Evolutionary conservation across 2,113 vertebrate species (phyloP).

Genomic region (Hyaena hyaena): DNA sequence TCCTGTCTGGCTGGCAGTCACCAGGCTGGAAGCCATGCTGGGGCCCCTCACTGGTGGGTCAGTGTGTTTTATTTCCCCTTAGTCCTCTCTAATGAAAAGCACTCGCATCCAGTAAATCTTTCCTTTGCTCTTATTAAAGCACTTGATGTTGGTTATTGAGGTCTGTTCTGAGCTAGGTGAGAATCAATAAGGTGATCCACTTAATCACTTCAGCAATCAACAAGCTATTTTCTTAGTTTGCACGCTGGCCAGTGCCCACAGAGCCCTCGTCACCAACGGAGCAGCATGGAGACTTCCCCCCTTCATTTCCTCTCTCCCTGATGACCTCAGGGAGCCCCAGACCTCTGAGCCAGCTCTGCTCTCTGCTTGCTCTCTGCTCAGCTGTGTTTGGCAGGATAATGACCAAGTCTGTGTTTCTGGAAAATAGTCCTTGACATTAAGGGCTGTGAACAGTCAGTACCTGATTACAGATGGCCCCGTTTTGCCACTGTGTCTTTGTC

Average conservation of each 20-base stretch:
- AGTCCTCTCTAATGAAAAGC: conserved; percentile 90
- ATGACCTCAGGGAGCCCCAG: neutral
- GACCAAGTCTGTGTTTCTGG: neutral
- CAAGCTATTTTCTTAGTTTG: conserved; percentile 85
- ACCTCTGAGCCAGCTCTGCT: neutral
- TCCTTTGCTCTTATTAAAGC: conserved; percentile 86
- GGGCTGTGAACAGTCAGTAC: neutral
- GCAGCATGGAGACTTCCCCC: neutral
- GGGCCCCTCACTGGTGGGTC: conserved; percentile 88
- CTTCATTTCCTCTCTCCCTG: neutral
- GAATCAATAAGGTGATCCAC: conserved; percentile 88
- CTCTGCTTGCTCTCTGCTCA: neutral
- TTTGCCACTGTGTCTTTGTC: neutral
- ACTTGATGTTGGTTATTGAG: conserved; percentile 87
- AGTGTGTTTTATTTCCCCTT: conserved; percentile 91
- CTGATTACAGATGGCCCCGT: neutral
- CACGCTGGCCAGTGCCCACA: conserved; percentile 71
- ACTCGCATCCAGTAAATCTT: conserved; percentile 88
- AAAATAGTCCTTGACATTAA: neutral
- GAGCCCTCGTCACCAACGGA: neutral
- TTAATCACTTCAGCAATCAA: conserved; percentile 88
- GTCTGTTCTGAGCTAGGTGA: conserved; percentile 84
- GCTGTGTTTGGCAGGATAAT: neutral
- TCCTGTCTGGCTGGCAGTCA: conserved; percentile 67
- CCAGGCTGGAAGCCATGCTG: conserved; percentile 80